Evolutionary conservation across 2,888 invertebrate genomes (phyloP).

Genomic region (Lordiphosa andalusiaca): DNA sequence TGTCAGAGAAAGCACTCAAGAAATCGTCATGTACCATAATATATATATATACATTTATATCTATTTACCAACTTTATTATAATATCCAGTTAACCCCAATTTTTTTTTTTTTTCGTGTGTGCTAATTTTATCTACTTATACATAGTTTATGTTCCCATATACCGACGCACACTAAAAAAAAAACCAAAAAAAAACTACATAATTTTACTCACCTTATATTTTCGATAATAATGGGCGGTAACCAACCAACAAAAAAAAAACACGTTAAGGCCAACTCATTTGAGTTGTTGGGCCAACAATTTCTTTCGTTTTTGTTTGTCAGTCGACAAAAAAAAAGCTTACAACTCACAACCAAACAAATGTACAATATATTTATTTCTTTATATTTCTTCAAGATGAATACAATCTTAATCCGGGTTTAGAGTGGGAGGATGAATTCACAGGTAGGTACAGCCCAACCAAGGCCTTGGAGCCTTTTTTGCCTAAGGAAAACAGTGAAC

Average conservation of each 20-base stretch:
- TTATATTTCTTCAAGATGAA: conserved; percentile 91
- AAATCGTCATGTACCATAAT: conserved; percentile 6
- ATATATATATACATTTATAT: conserved; percentile 19
- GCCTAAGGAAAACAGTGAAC: conserved; percentile 65
- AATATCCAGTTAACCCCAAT: conserved; percentile 1
- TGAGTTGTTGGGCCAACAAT: conserved; percentile 8
- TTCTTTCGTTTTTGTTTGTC: conserved; percentile 33
- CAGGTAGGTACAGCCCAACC: conserved; percentile 89
- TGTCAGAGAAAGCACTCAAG: conserved; percentile 10
- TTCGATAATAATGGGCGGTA: conserved; percentile 9
- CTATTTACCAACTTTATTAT: conserved; percentile 3
- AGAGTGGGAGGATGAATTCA: conserved; percentile 99
- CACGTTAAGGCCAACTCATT: conserved; percentile 4
- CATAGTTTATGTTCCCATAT: no score
- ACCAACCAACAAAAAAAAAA: no score
- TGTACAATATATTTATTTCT: conserved; percentile 75
- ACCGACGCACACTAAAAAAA: no score
- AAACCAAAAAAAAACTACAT: no score
- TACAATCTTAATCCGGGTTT: conserved; percentile 99
- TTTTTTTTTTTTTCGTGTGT: conserved; percentile 16
- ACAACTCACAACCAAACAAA: conserved; percentile 34
- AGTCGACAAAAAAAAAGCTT: conserved; percentile 23
- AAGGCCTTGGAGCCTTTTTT: conserved; percentile 24
- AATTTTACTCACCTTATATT: conserved; percentile 1
- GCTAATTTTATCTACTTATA: conserved; percentile 8